A percentile compares a stretch with the other conserved stretches of the same genome.
Conservation (phyloP, 2,888 invertebrate genomes). For the Athetis lepigone region DNA sequence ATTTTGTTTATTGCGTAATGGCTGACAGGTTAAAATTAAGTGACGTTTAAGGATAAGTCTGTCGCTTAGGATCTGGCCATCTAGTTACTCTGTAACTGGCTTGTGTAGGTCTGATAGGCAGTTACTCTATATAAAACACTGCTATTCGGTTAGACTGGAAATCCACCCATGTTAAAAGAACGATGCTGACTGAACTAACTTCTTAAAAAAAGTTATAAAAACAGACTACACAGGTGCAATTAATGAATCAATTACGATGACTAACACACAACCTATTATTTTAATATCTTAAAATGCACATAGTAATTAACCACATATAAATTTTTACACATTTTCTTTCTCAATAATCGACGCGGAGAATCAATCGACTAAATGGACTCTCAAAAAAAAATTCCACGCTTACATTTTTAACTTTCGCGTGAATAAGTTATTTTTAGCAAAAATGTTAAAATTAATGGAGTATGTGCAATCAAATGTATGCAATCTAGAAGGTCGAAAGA, state of each 20-base stretch:
- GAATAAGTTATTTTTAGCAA: slow-evolving; percentile 27
- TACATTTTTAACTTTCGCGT: slow-evolving; percentile 20
- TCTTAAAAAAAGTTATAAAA: too few relatives aligned
- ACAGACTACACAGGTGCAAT: too few relatives aligned
- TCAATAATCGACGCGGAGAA: slow-evolving; percentile 25
- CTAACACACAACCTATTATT: not conserved
- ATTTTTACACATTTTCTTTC: slow-evolving; percentile 1
- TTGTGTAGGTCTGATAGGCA: too few relatives aligned
- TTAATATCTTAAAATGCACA: not conserved
- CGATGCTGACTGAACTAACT: too few relatives aligned
- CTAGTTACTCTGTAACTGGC: too few relatives aligned
- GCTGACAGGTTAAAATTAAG: too few relatives aligned
- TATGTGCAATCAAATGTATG: slow-evolving; percentile 55
- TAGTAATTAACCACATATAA: not conserved
- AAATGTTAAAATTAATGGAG: slow-evolving; percentile 41
- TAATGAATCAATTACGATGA: not conserved
- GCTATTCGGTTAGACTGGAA: too few relatives aligned
- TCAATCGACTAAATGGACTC: slow-evolving; percentile 17
- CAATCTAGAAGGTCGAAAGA: slow-evolving; percentile 45
- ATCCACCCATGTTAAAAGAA: too few relatives aligned
- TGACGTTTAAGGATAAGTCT: too few relatives aligned
- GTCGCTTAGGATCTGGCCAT: too few relatives aligned
- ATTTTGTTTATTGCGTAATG: too few relatives aligned
- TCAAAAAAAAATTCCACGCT: slow-evolving; percentile 7
- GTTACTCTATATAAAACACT: too few relatives aligned